Evolutionary conservation across 2,797 vertebrate species (phyloP).

Genomic region (Trichosurus vulpecula): DNA sequence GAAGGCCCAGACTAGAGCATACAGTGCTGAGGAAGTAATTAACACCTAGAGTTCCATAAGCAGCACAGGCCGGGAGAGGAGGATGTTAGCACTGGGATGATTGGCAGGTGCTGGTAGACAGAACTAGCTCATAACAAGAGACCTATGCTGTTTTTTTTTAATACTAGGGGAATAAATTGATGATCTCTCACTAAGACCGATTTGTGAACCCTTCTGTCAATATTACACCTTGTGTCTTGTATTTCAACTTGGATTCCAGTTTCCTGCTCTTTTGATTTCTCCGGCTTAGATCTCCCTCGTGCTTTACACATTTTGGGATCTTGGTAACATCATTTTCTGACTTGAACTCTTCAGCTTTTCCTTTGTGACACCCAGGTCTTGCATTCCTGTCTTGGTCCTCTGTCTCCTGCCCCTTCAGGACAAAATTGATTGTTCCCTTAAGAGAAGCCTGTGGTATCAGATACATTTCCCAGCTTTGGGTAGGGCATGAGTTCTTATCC

Average conservation of each 20-base stretch:
- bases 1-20: constrained; percentile 23
- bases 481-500: background rate
- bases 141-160: background rate
- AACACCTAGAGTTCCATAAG: background rate
- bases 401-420: background rate
- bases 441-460: background rate
- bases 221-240: background rate
- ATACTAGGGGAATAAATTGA: background rate
- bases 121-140: background rate
- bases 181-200: background rate
- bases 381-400: background rate
- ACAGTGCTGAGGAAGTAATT: background rate
- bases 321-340: background rate
- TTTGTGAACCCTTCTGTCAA: background rate
- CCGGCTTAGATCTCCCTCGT: background rate
- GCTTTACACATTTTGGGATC: background rate
- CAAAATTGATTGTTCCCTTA: background rate
- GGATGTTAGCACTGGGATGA: background rate
- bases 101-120: background rate
- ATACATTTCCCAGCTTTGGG: background rate
- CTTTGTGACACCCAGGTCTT: background rate
- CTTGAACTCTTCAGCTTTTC: background rate
- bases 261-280: background rate
- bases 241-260: background rate
- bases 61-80: background rate